Evolutionary conservation across 1,140 invertebrate genomes (phyloP), one percentile per base, ranked within the genome.

Genomic region (Rhizoglyphus robini): DNA sequence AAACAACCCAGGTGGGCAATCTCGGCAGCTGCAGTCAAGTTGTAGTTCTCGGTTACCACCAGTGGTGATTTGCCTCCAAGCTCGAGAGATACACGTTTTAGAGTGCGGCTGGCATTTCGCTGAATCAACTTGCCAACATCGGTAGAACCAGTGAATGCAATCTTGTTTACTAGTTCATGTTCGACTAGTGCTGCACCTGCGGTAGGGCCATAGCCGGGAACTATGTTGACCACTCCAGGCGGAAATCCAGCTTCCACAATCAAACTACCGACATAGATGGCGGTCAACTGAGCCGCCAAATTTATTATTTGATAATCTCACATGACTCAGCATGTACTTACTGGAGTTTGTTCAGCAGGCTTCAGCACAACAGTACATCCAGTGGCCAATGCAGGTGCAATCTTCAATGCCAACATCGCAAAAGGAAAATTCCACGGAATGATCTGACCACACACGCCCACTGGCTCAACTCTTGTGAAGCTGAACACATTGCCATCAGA

Each of bases 401-500:
- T 82, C 74, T 94, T 94, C 87, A 87, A 90, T 0, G 82, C 75
- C 67, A 79, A 72, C 85, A 66, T 49, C 4, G 88, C 71, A 30
- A 88, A 72, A 0, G 91, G 91, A 73, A 87, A 94, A 74, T 94
- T 94, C 90, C 90, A 94, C 69, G 89, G 89, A 61, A 92, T 88
- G 48, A 93, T 92, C 74, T 88, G 86, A 0, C 88, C 90, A 58
- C 88, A 87, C 18, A 93, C 86, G 38, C 90, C 90, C 46, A 93
- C 77, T 5, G 90, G 87, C 72, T 94, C 88, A 73, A 86, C 84
- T 48, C 82, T 79, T 0, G 88, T 93, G 68, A 82, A 81, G 2
- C 75, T 73, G 68, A 83, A 79, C 34, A 29, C n/a, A 15, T 29
- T 72, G 58, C 48, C 69, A 38, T 65, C 68, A 63, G 83, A 78